Evolutionary conservation across 1,140 invertebrate species (phyloP).

Genomic region (Hestina assimilis): DNA sequence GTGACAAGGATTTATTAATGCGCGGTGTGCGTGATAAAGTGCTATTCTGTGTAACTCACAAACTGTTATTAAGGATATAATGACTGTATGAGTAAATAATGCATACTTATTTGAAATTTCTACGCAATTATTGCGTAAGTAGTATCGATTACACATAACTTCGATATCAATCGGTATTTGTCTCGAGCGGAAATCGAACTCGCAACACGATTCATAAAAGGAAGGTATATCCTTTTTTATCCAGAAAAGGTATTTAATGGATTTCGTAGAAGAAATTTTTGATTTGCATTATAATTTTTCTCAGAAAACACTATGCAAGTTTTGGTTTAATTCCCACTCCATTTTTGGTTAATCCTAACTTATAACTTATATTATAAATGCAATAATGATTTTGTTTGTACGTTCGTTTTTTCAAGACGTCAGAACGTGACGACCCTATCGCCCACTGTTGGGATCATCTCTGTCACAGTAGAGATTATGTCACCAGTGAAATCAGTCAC

Average conservation of each 20-base stretch:
- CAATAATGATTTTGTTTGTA: too few relatives aligned
- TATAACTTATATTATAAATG: not conserved
- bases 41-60: not conserved
- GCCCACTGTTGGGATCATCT: too few relatives aligned
- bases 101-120: not conserved
- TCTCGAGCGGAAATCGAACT: conserved; percentile 18
- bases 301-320: not conserved
- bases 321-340: not conserved
- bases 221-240: conserved; percentile 12
- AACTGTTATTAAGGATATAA: not conserved
- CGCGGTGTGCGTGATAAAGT: not conserved
- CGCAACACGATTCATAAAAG: conserved; percentile 12
- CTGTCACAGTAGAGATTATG: too few relatives aligned
- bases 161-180: conserved; percentile 15
- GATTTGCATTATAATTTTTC: conserved; percentile 5
- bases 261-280: conserved; percentile 12
- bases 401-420: too few relatives aligned
- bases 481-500: too few relatives aligned
- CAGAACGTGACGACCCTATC: too few relatives aligned
- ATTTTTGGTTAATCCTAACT: conserved; percentile 2
- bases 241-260: conserved; percentile 7
- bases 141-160: conserved; percentile 5
- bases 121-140: not conserved
- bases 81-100: too few relatives aligned
- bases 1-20: not conserved